Base-by-base conservation (phyloP, 2,797 vertebrate genomes). In the Synaphobranchus kaupii region DNA sequence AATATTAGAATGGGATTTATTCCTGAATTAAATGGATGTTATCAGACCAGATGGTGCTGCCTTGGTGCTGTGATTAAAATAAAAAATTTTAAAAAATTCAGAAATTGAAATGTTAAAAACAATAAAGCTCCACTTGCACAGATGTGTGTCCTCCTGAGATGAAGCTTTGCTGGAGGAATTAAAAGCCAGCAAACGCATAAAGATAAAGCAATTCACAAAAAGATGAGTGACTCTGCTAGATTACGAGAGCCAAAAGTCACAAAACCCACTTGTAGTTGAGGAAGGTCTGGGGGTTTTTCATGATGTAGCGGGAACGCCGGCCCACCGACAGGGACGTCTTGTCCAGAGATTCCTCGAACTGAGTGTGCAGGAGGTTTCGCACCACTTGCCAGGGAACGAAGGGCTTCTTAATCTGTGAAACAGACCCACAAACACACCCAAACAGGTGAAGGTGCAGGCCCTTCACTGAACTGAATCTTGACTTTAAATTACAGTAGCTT, bases 311-410 rank as follows among this genome's bases (percentile, higher is more conserved):
- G 0, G 97, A 94, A 85, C 98, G 96, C 8, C 98, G 96, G 2
- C 97, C 97, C 0, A 99, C 98, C 0, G 98, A 97, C 0, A 97
- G 90, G 0, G 98, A 99, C 0, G 98, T 99, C 94, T 99, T 99
- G 86, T 99, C 98, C 81, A 96, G 90, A 0, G 98, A 98, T n/a
- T 96, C 96, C 88, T 98, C 97, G 28, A 98, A 97, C 92, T 96
- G 97, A 9, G 94, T 87, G 0, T 99, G 98, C 88, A 99, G 94
- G 83, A 99, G 93, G 90, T 99, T 98, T 90, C 98, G 95, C 0
- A 99, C 97, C 0, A 98, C 97, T 84, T 98, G 97, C 97, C 98
- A 95, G 0, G 97, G 95, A 20, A 99, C 95, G 39, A 99, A 99
- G 0, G 97, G 96, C 85, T 97, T 96, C 86, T 97, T 97, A 63